Percentiles rank a stretch among this genome's conserved stretches.
phyloP scores from a whole-genome alignment of 2,888 invertebrate genomes.

The Odontocolon sp. region DNA sequence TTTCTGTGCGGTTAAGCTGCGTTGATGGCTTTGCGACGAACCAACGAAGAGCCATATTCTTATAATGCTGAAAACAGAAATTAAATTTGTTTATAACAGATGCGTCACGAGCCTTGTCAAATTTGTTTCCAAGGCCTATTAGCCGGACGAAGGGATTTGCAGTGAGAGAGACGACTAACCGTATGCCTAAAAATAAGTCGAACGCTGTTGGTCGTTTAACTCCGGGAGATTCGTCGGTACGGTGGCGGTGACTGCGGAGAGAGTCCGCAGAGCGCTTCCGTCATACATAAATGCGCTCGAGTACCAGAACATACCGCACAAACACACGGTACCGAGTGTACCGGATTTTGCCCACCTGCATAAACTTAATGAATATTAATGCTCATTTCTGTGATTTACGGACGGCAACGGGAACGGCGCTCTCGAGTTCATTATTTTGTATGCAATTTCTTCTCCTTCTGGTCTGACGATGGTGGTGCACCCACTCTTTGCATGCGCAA shows the following conservation, averaged over 20 bases:
- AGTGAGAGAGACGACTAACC: neutral
- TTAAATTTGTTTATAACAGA: too few relatives aligned
- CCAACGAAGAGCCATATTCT: neutral
- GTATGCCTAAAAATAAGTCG: neutral
- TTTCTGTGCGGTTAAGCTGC: neutral
- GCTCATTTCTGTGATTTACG: conserved; percentile 68
- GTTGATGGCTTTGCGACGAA: neutral
- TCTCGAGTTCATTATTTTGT: conserved; percentile 56
- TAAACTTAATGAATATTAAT: conserved; percentile 69
- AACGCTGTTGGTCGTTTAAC: neutral
- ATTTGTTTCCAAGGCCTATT: neutral
- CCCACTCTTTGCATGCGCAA: conserved; percentile 9
- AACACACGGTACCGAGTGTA: neutral
- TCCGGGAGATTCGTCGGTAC: neutral
- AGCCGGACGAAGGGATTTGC: neutral
- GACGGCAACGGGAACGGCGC: conserved; percentile 37
- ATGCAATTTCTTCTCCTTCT: conserved; percentile 40
- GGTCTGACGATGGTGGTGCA: neutral
- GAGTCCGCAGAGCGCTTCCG: neutral
- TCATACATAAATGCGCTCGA: conserved; percentile 8
- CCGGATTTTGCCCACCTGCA: conserved; percentile 55
- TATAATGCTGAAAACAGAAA: too few relatives aligned
- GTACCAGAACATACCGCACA: conserved; percentile 1
- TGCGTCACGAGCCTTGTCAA: too few relatives aligned
- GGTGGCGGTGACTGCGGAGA: neutral